Evolutionary conservation across 2,797 vertebrate genomes (phyloP).

Genomic region (Cichlasoma orientale): DNA sequence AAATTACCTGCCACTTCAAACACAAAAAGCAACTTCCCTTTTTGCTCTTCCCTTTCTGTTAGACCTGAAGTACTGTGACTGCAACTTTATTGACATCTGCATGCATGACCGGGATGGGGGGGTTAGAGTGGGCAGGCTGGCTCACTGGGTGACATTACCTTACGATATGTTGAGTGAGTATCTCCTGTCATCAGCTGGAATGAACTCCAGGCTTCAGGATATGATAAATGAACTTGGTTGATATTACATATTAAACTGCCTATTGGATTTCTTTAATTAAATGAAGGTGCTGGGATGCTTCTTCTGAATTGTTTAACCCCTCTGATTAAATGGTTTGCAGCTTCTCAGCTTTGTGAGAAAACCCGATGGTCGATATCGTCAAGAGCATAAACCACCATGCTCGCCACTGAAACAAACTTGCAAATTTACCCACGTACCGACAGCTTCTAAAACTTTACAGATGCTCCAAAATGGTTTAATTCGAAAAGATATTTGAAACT

Average conservation of each 20-base stretch:
- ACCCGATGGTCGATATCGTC: constrained; percentile 17
- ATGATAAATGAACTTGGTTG: background rate
- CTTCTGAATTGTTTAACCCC: background rate
- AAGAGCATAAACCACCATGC: constrained; percentile 19
- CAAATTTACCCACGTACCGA: background rate
- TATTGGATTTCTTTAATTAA: background rate
- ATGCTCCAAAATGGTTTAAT: background rate
- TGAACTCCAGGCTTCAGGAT: background rate
- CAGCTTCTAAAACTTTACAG: background rate
- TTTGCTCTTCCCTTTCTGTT: background rate
- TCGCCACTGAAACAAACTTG: background rate
- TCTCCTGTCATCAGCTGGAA: background rate
- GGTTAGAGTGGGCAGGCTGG: background rate
- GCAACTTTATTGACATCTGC: background rate
- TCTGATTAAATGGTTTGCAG: background rate
- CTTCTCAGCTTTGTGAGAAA: background rate
- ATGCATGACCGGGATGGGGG: background rate
- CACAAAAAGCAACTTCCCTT: background rate
- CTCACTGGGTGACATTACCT: background rate
- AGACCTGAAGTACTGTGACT: background rate
- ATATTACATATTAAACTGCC: background rate
- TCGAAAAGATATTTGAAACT: background rate
- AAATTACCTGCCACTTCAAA: constrained; percentile 4
- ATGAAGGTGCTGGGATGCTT: background rate
- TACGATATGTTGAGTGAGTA: background rate